These are phyloP conservation scores for Halcyon malimbica DNA, from an alignment of 2,113 vertebrate genomes.

Conservation along the genomic window DNA sequence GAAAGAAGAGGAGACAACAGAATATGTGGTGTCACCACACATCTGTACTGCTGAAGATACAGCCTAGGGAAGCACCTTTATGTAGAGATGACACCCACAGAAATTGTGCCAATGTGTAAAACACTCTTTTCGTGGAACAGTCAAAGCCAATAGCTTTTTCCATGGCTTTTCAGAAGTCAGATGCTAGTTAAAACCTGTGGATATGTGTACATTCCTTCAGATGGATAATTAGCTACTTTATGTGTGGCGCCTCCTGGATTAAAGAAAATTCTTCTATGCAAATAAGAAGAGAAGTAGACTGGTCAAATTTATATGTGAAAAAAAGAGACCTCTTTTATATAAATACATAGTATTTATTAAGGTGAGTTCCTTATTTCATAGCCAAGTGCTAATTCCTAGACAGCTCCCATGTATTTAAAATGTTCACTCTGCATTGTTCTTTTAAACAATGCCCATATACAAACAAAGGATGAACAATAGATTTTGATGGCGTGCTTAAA, in stretches of 20 bases:
- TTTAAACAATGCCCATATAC: not conserved
- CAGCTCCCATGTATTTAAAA: not conserved
- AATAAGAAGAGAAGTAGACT: conserved; percentile 52
- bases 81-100: conserved; percentile 22
- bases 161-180: conserved; percentile 65
- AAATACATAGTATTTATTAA: conserved; percentile 52
- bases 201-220: conserved; percentile 74
- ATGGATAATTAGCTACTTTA: conserved; percentile 77
- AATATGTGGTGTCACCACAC: not conserved
- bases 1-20: not conserved
- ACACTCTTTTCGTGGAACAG: conserved; percentile 42
- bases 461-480: not conserved
- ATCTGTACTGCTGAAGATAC: not conserved
- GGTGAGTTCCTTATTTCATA: not conserved
- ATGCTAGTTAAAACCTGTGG: conserved; percentile 80
- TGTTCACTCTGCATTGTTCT: not conserved
- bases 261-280: conserved; percentile 75
- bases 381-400: conserved; percentile 35
- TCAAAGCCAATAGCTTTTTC: conserved; percentile 65
- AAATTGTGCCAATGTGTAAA: not conserved
- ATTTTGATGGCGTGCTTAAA: not conserved
- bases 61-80: not conserved
- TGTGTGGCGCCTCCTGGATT: conserved; percentile 83
- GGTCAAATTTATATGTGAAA: conserved; percentile 33
- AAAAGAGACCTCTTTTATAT: conserved; percentile 18